These are phyloP conservation scores for Rallus crepitans DNA, from an alignment of 2,797 vertebrate species.

Conservation along the genomic window DNA sequence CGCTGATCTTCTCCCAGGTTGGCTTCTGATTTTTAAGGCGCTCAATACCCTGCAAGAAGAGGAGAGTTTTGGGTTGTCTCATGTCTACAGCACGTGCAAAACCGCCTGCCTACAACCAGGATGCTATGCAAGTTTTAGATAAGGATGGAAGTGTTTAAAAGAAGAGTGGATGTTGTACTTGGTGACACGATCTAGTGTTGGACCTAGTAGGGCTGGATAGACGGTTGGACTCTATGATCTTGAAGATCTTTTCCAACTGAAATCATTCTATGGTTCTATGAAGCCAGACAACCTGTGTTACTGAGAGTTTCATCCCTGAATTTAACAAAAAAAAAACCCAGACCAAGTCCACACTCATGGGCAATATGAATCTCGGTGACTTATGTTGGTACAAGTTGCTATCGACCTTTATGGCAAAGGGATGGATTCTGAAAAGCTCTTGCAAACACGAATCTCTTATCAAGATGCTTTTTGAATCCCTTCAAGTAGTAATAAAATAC, in stretches of 20 bases:
- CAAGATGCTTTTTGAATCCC: background rate
- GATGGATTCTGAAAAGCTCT: background rate
- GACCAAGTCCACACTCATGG: background rate
- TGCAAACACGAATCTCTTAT: background rate
- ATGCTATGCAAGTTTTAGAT: background rate
- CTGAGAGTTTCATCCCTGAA: background rate
- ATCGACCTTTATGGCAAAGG: background rate
- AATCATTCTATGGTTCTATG: no score
- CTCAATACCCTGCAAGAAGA: constrained; percentile 89
- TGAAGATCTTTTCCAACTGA: no score
- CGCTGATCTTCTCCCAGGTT: constrained; percentile 83
- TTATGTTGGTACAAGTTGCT: background rate
- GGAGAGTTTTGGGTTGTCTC: background rate
- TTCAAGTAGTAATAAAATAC: background rate
- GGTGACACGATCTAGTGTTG: no score
- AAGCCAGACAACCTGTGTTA: background rate
- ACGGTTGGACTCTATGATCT: no score
- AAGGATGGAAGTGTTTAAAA: background rate
- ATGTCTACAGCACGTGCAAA: accelerated
- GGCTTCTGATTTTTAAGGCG: constrained; percentile 90
- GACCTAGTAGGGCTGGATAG: no score
- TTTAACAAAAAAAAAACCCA: background rate
- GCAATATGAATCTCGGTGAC: background rate
- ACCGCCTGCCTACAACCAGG: background rate
- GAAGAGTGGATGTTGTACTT: no score